A percentile compares a stretch with the other conserved stretches of the same genome.
phyloP scores from a whole-genome alignment of 2,888 invertebrate genomes.

The Schizaphis graminum region DNA sequence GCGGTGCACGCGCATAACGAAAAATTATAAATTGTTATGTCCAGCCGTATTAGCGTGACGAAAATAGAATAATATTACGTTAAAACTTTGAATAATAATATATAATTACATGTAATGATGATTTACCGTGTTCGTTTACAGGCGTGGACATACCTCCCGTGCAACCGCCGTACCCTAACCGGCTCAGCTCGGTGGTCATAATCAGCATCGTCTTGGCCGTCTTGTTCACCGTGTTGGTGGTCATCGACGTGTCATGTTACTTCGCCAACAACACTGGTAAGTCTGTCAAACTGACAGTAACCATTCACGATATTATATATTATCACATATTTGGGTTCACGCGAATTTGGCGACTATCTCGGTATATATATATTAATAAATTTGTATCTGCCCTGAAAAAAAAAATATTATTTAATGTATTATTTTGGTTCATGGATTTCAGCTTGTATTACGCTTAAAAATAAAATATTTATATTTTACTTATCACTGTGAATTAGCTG shows the following conservation, averaged over 20 bases:
- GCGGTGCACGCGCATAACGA: not conserved
- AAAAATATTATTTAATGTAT: not conserved
- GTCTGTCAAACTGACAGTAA: not conserved
- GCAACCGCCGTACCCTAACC: slow-evolving; percentile 67
- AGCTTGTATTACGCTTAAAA: not conserved
- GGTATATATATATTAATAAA: not conserved
- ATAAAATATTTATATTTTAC: not conserved
- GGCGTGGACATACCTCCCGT: slow-evolving; percentile 69
- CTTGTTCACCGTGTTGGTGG: slow-evolving; percentile 79
- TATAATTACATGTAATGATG: not conserved
- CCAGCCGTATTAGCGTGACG: not conserved
- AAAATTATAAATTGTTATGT: not conserved
- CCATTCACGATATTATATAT: not conserved
- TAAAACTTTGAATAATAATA: not conserved
- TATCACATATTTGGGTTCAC: not conserved
- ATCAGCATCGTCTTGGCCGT: slow-evolving; percentile 87
- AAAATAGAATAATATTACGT: not conserved
- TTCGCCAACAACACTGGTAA: slow-evolving; percentile 76
- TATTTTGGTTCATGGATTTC: not conserved
- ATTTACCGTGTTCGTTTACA: slow-evolving; percentile 36
- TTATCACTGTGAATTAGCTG: not conserved
- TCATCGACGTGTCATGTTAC: slow-evolving; percentile 87
- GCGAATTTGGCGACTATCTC: not conserved
- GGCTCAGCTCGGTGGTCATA: slow-evolving; percentile 81
- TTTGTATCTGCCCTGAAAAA: not conserved